phyloP scores from a whole-genome alignment of 1,140 invertebrate genomes.

The Psilanteris sp. region DNA sequence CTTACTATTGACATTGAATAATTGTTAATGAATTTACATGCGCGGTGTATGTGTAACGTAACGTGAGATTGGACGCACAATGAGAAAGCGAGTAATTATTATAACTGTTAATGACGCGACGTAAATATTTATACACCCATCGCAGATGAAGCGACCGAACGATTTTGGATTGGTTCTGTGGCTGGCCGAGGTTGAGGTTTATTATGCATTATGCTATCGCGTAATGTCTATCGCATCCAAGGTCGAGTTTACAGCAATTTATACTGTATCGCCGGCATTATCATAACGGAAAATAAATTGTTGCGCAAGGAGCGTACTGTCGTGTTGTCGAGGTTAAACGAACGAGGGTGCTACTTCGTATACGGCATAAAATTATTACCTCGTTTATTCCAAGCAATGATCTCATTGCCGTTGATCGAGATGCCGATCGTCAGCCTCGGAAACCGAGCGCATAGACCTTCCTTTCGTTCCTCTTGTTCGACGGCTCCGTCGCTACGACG shows the following conservation, averaged over 20 bases:
- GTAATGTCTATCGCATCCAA: slow-evolving; percentile 75
- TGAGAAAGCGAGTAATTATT: slow-evolving; percentile 38
- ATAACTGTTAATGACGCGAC: slow-evolving; percentile 38
- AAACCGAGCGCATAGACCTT: slow-evolving; percentile 50
- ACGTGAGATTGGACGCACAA: slow-evolving; percentile 29
- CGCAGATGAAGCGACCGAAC: slow-evolving; percentile 26
- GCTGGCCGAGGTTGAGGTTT: slow-evolving; percentile 53
- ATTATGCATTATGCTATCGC: slow-evolving; percentile 74
- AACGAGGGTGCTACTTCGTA: slow-evolving; percentile 73
- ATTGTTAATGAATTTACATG: slow-evolving; percentile 47
- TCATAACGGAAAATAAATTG: slow-evolving; percentile 76
- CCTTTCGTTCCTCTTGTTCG: slow-evolving; percentile 57
- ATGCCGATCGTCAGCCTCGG: slow-evolving; percentile 65
- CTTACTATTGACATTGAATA: slow-evolving; percentile 55
- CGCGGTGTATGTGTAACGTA: slow-evolving; percentile 3
- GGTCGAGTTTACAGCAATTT: slow-evolving; percentile 75
- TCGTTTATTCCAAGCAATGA: slow-evolving; percentile 79
- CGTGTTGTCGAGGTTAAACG: slow-evolving; percentile 64
- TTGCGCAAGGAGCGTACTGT: slow-evolving; percentile 73
- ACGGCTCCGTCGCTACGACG: slow-evolving; percentile 54
- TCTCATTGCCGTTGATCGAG: slow-evolving; percentile 74
- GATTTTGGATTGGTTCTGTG: slow-evolving; percentile 64
- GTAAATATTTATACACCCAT: slow-evolving; percentile 33
- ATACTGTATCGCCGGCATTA: slow-evolving; percentile 53
- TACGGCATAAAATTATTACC: slow-evolving; percentile 76